Conservation (phyloP, 2,113 vertebrate species). For the Alethe diademata region DNA sequence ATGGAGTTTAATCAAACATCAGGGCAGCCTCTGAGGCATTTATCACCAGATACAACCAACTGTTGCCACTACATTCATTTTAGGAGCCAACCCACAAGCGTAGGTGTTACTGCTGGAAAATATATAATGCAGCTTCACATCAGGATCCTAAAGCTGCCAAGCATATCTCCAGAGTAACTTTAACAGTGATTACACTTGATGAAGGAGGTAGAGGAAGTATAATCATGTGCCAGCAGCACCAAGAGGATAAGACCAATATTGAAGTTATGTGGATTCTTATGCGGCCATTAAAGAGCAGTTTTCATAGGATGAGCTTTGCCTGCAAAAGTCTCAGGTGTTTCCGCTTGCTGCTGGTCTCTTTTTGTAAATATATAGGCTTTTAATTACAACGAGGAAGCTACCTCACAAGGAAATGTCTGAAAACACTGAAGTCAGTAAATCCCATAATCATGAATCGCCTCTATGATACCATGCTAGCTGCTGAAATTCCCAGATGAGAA, state of each 20-base stretch:
- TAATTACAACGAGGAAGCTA: slow-evolving; percentile 6
- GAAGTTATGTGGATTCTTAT: slow-evolving; percentile 18
- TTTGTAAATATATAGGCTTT: not conserved
- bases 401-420: slow-evolving; percentile 38
- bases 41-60: slow-evolving; percentile 19
- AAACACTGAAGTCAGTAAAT: slow-evolving; percentile 50
- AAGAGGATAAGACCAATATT: slow-evolving; percentile 17
- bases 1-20: not conserved
- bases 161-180: slow-evolving; percentile 41
- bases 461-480: not conserved
- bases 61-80: not conserved
- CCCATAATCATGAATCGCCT: slow-evolving; percentile 42
- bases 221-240: slow-evolving; percentile 37
- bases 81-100: slow-evolving; percentile 17
- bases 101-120: slow-evolving; percentile 37
- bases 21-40: not conserved
- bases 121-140: slow-evolving; percentile 37
- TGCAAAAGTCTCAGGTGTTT: not conserved
- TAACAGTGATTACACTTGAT: slow-evolving; percentile 51
- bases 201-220: slow-evolving; percentile 14
- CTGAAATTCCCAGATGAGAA: not conserved
- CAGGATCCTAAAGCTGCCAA: not conserved
- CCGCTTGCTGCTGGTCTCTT: not conserved
- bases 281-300: not conserved
- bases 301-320: slow-evolving; percentile 3